A percentile compares a stretch with the other conserved stretches of the same genome.
These are phyloP conservation scores for Alouatta palliata DNA, from an alignment of 2,113 vertebrate genomes.

Conservation along the genomic window DNA sequence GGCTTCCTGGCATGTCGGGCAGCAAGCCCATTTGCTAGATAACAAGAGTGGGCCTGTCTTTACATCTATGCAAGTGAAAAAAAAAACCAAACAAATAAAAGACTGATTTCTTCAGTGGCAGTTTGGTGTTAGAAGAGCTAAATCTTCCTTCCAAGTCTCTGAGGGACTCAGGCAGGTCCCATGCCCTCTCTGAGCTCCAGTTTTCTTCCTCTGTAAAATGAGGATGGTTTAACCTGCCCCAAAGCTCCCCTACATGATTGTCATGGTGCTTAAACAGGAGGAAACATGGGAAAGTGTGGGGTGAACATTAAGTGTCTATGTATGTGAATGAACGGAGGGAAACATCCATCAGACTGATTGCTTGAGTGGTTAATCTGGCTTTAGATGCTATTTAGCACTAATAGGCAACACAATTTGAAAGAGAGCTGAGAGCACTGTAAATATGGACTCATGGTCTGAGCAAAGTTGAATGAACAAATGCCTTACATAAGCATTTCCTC, in stretches of 20 bases:
- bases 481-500: background rate
- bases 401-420: background rate
- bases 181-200: background rate
- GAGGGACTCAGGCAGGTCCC: background rate
- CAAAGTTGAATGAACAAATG: background rate
- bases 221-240: background rate
- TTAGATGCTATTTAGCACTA: background rate
- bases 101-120: background rate
- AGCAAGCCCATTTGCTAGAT: background rate
- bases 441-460: background rate
- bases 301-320: fast-evolving
- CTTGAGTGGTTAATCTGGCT: background rate
- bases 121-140: background rate
- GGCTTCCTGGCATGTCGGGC: fast-evolving
- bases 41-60: background rate
- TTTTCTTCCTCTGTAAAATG: background rate
- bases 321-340: background rate
- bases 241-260: fast-evolving
- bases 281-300: fast-evolving
- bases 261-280: background rate
- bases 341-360: background rate
- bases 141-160: too few relatives aligned
- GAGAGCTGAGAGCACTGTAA: background rate
- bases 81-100: background rate
- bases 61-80: background rate